Base-by-base conservation (phyloP, 2,797 vertebrate genomes). In the Champsocephalus esox region DNA sequence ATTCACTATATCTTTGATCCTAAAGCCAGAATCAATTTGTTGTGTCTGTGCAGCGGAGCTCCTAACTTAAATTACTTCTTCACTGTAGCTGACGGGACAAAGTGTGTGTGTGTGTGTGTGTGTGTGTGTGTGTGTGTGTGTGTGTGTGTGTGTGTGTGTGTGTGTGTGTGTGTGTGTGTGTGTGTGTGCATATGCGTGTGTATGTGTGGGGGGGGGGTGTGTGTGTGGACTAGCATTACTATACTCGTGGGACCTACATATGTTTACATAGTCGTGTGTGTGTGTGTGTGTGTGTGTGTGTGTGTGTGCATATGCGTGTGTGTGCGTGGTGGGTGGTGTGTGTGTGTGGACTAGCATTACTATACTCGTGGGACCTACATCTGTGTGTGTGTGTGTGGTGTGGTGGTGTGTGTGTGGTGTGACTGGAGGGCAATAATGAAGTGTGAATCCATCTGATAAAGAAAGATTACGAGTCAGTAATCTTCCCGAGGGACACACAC, bases 21-120 rank as follows among this genome's bases (percentile, higher is more conserved):
- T 34, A 34, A 69, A 81, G 70, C 58, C 81, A 43, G 57, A 80
- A 78, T 85, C 61, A 41, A 68, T 86, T 76, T 80, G 70, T 76
- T 70, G 65, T 46, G n/a, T 12, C 7, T 13, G 24, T 12, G 60
- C 55, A 11, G 58, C 3, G 1, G 51, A 74, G 57, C 48, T 45
- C 21, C 44, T 44, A 5, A 58, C 64, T 83, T 73, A 82, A 81
- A 82, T 86, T 72, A 86, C 72, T 52, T 66, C 57, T 77, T 68
- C 28, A 3, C 46, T 63, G 48, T 49, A 24, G 75, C 75, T 51
- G 43, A 56, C 4, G 66, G 63, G 8, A 7, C n/a, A 71, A 46
- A 43, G 9, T 21, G 32, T 79, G 34, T 66, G 57, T 63, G 49
- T 63, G 49, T 50, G 32, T 44, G 38, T 28, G 46, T 66, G 77